Percentiles rank a stretch among this genome's conserved stretches.
Evolutionary conservation across 2,888 invertebrate genomes (phyloP).

Genomic region (Lasioglossum morio): DNA sequence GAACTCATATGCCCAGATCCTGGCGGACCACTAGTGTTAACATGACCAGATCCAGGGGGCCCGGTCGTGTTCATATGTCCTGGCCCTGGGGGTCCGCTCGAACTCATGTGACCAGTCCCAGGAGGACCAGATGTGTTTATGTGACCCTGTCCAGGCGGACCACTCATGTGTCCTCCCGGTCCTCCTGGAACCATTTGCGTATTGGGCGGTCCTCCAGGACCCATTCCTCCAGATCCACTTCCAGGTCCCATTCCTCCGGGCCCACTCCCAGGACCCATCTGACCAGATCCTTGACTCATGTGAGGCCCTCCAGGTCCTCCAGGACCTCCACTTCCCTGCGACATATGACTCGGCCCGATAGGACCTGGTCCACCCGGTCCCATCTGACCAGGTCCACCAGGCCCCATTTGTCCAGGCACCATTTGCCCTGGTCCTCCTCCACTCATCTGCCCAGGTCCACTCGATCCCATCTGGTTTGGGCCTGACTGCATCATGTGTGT

Average conservation of each 20-base stretch:
- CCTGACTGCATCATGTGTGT: conserved; percentile 74
- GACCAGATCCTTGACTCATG: conserved; percentile 72
- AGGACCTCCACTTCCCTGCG: conserved; percentile 73
- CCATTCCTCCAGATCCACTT: conserved; percentile 70
- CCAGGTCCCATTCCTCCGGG: conserved; percentile 67
- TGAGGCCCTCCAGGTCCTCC: conserved; percentile 49
- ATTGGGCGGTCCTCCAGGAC: conserved; percentile 62
- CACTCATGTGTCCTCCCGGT: conserved; percentile 70
- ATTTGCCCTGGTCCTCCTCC: conserved; percentile 73
- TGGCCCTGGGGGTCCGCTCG: too few relatives aligned
- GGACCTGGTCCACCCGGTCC: conserved; percentile 61
- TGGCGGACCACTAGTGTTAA: conserved; percentile 64
- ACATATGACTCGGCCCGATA: conserved; percentile 78
- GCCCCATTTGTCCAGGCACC: conserved; percentile 80
- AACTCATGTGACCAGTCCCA: not conserved
- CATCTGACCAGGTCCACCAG: conserved; percentile 68
- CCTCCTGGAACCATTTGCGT: conserved; percentile 79
- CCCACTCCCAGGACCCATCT: conserved; percentile 75
- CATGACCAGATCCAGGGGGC: too few relatives aligned
- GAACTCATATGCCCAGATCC: conserved; percentile 66
- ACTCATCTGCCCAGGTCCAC: conserved; percentile 71
- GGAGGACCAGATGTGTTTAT: conserved; percentile 56
- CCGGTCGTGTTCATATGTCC: too few relatives aligned
- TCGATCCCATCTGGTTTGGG: conserved; percentile 72
- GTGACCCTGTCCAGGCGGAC: conserved; percentile 66